Conservation (phyloP, 1,140 invertebrate genomes). For the Drosophila erecta region DNA sequence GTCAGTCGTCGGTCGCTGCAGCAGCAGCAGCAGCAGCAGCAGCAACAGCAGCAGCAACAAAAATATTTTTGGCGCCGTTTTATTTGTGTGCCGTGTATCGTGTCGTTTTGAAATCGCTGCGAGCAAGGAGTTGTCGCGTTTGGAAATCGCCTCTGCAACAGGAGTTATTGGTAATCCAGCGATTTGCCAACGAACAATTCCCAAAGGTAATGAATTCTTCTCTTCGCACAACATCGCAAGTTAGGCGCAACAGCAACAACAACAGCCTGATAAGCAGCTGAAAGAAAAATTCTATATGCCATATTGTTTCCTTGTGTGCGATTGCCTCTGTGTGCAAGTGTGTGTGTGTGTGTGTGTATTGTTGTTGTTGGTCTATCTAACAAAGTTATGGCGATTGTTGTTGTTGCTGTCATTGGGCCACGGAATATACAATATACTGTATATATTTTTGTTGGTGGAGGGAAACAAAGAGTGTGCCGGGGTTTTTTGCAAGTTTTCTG, state of each 20-base stretch:
- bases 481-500: slow-evolving; percentile 79
- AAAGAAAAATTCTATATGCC: slow-evolving; percentile 73
- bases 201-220: slow-evolving; percentile 14
- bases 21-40: slow-evolving; percentile 15
- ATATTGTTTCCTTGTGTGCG: slow-evolving; percentile 55
- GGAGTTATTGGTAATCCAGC: neutral
- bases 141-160: slow-evolving; percentile 9
- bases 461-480: slow-evolving; percentile 31
- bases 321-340: slow-evolving; percentile 23
- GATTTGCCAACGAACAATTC: neutral
- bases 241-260: slow-evolving; percentile 33
- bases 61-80: slow-evolving; percentile 73
- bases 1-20: slow-evolving; percentile 52
- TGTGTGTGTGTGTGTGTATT: slow-evolving; percentile 33
- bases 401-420: slow-evolving; percentile 62
- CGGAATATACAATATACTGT: slow-evolving; percentile 19
- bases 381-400: slow-evolving; percentile 70
- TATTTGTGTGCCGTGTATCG: slow-evolving; percentile 37
- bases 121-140: slow-evolving; percentile 18
- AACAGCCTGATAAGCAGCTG: slow-evolving; percentile 57
- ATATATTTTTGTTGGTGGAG: neutral
- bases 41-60: slow-evolving; percentile 27
- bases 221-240: slow-evolving; percentile 18
- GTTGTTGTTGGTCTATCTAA: slow-evolving; percentile 69
- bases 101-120: slow-evolving; percentile 43